Evolutionary conservation across 2,797 vertebrate species (phyloP), one percentile per base, ranked within the genome.

Genomic region (Anniella stebbinsi): DNA sequence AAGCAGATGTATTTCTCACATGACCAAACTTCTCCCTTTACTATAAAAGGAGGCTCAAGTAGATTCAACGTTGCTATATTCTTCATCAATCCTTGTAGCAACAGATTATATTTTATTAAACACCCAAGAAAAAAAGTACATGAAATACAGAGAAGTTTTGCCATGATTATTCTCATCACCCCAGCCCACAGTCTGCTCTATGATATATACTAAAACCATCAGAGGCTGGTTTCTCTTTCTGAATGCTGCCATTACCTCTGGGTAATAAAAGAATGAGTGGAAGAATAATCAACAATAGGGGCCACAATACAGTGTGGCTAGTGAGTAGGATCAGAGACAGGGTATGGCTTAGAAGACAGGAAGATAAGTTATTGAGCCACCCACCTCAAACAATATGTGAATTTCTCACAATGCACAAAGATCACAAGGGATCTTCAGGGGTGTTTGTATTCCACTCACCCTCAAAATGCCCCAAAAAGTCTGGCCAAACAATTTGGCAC

Each of bases 31-130:
- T n/a, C 30, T 45, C 17, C 15, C n/a, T 70, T 80, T 28, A 80
- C 48, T n/a, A 78, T 36, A 83, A 72, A 11, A 63, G 13, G 36
- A 57, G n/a, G 2, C 38, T 54, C n/a, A 41, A 63, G 28, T 10
- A 41, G 66, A 3, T 11, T 38, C 9, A 4, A 10, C 73, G 63
- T 90, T 69, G 33, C 73, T 89, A 82, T 45, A 90, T 78, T 91
- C 80, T 88, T 51, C 15, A 87, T 45, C 51, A 28, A 10, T 18
- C 88, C 54, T 78, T 77, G n/a, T 4, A 69, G 7, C 80, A 92
- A 89, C 84, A 91, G 54, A 87, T 67, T 81, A 60, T 21, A 33
- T 48, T 67, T 12, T 21, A 73, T 89, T 86, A 36, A 88, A 83
- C 48, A 5, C 78, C 63, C 38, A 48, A 57, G 76, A 60, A 84